Percentiles rank a stretch among this genome's conserved stretches.
These are phyloP conservation scores for Fragum fragum DNA, from an alignment of 2,888 invertebrate species.

Conservation along the genomic window DNA sequence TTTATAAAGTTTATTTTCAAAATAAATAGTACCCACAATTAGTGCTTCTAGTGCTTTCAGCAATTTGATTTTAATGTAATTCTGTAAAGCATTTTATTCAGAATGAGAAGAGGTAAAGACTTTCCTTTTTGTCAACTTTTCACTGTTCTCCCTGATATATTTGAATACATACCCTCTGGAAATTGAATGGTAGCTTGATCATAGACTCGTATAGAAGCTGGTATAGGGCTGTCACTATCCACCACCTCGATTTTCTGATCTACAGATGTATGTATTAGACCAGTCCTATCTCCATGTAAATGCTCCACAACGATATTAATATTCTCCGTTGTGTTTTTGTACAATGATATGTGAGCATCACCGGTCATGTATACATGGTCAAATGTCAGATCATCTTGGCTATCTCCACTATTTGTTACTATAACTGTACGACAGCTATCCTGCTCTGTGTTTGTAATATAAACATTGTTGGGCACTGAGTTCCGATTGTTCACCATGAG, in stretches of 20 bases:
- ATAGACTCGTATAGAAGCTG: conserved; percentile 75
- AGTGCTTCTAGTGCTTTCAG: no score
- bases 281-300: conserved; percentile 75
- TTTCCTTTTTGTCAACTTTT: no score
- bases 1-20: no score
- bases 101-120: no score
- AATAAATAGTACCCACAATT: no score
- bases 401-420: conserved; percentile 49
- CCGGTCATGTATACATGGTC: conserved; percentile 69
- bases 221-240: conserved; percentile 74
- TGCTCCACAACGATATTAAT: conserved; percentile 61
- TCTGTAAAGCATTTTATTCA: no score
- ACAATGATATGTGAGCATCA: conserved; percentile 72
- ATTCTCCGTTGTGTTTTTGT: conserved; percentile 52
- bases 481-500: conserved; percentile 74
- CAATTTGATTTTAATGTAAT: no score
- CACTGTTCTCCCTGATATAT: no score
- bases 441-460: conserved; percentile 55
- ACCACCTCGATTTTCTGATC: conserved; percentile 67
- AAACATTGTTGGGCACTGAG: conserved; percentile 64
- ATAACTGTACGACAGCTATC: conserved; percentile 75
- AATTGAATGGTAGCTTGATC: conserved; percentile 64
- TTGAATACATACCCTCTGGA: conserved; percentile 66
- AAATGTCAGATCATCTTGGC: conserved; percentile 54
- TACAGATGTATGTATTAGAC: conserved; percentile 74